Conservation (phyloP, 2,888 invertebrate species). For the Eristalis tenax region DNA sequence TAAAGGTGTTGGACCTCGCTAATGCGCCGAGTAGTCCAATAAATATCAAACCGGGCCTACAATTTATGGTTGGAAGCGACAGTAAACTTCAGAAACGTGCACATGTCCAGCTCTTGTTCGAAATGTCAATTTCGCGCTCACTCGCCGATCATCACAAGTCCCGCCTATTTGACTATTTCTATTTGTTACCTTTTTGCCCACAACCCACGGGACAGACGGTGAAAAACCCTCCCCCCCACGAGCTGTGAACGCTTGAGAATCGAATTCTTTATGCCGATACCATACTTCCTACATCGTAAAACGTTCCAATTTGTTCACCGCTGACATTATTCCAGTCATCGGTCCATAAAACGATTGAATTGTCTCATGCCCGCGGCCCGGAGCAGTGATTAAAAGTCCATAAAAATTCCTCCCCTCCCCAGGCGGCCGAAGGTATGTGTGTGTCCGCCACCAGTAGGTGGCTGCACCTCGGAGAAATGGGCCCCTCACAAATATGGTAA, state of each 20-base stretch:
- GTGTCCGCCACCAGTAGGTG: conserved; percentile 18
- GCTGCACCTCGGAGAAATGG: conserved; percentile 43
- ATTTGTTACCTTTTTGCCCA: not conserved
- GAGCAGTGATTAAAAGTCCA: conserved; percentile 64
- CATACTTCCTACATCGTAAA: conserved; percentile 63
- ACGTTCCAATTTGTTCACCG: conserved; percentile 42
- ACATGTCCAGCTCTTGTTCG: conserved; percentile 19
- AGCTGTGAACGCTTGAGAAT: not conserved
- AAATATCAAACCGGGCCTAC: conserved; percentile 44
- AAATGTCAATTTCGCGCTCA: conserved; percentile 24
- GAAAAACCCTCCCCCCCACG: not conserved
- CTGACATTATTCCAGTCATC: conserved; percentile 52
- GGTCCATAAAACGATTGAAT: conserved; percentile 64
- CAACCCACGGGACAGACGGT: conserved; percentile 5
- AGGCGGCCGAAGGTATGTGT: conserved; percentile 22
- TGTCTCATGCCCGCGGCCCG: conserved; percentile 56
- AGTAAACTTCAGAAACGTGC: conserved; percentile 30
- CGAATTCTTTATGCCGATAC: conserved; percentile 53
- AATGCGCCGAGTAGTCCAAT: conserved; percentile 52
- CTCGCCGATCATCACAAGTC: conserved; percentile 19
- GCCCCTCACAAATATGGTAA: conserved; percentile 63
- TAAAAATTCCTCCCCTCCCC: conserved; percentile 59
- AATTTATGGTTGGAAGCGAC: conserved; percentile 46
- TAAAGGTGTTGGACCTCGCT: conserved; percentile 49
- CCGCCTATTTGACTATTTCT: conserved; percentile 30